These are phyloP conservation scores for Pantala flavescens DNA, from an alignment of 1,140 invertebrate species.

Conservation along the genomic window DNA sequence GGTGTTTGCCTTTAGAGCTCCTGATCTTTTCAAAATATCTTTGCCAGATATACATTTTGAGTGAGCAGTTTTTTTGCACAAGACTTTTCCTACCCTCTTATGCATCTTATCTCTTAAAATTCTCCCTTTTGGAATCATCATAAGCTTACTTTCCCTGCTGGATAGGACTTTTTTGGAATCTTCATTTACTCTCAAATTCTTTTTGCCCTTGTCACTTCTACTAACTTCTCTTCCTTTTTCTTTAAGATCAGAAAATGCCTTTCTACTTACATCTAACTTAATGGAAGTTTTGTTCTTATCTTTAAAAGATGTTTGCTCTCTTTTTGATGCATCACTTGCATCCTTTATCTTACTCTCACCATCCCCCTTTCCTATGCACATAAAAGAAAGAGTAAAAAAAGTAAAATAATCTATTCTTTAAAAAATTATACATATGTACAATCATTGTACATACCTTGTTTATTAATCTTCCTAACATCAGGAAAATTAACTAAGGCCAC, in stretches of 20 bases:
- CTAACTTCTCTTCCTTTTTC: background rate
- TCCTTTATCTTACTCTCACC: constrained; percentile 35
- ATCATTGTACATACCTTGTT: background rate
- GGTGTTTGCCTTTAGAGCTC: constrained; percentile 13
- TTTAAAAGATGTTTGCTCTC: constrained; percentile 20
- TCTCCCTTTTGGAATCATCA: constrained; percentile 30
- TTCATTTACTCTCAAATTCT: constrained; percentile 22
- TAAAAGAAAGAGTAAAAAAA: background rate
- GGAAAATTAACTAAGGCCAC: background rate
- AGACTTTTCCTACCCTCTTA: constrained; percentile 22
- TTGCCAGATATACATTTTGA: constrained; percentile 6
- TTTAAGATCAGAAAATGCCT: background rate
- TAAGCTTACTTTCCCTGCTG: constrained; percentile 33
- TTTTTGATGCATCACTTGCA: constrained; percentile 19
- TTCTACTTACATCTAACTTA: background rate
- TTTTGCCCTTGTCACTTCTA: constrained; percentile 23
- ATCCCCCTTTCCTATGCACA: constrained; percentile 39
- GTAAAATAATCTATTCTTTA: background rate
- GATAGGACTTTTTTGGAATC: constrained; percentile 21
- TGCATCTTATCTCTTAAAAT: constrained; percentile 28
- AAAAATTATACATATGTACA: constrained; percentile 1
- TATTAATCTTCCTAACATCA: background rate
- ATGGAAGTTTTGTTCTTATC: constrained; percentile 20
- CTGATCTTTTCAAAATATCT: constrained; percentile 16
- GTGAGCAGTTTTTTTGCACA: background rate